A percentile compares a stretch with the other conserved stretches of the same genome.
These are phyloP conservation scores for Lamprologus lemairii DNA, from an alignment of 2,113 vertebrate species.

Conservation along the genomic window DNA sequence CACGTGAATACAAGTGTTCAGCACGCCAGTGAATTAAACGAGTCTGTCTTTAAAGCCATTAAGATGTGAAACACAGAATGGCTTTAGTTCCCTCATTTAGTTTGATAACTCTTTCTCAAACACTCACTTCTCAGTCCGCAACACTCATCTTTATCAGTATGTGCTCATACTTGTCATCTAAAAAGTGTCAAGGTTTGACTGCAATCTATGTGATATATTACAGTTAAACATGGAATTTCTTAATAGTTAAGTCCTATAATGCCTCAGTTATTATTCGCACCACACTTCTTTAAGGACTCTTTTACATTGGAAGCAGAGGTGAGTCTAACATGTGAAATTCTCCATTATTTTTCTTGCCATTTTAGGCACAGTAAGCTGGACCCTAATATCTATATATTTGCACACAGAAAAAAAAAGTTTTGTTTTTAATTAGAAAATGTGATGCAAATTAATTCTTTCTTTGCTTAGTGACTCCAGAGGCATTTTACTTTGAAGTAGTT, in stretches of 20 bases:
- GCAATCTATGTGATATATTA: background rate
- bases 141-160: background rate
- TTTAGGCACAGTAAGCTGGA: background rate
- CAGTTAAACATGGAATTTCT: background rate
- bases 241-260: background rate
- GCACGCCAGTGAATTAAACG: conserved; percentile 7
- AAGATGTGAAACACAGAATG: background rate
- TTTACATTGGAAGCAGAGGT: background rate
- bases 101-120: background rate
- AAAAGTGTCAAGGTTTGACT: background rate
- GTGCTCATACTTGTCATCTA: background rate
- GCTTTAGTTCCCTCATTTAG: background rate
- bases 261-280: background rate
- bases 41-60: background rate
- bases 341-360: background rate
- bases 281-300: background rate
- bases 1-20: conserved; percentile 5
- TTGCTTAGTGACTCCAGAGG: background rate
- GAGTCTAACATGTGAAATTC: background rate
- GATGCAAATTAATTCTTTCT: background rate
- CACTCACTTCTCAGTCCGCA: background rate
- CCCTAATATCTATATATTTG: background rate
- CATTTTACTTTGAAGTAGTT: background rate
- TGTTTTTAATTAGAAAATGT: background rate
- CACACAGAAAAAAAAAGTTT: background rate